These are phyloP conservation scores for Scomber colias DNA, from an alignment of 2,113 vertebrate genomes.

Conservation along the genomic window DNA sequence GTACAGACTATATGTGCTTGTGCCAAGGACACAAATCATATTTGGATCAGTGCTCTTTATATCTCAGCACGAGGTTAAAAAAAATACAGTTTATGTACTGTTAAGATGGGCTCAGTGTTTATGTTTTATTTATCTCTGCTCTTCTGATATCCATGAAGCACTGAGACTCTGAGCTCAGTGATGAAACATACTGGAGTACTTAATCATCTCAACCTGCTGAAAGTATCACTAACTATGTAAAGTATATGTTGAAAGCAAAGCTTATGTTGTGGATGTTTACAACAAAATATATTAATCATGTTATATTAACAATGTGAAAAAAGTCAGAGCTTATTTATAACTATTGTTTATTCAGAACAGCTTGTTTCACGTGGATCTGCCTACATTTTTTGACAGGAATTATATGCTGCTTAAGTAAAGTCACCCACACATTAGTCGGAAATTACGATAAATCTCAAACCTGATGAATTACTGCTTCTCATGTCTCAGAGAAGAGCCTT, in stretches of 20 bases:
- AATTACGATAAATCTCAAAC: constrained; percentile 33
- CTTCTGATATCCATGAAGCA: neutral
- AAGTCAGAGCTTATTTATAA: constrained; percentile 3
- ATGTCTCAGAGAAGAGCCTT: constrained; percentile 26
- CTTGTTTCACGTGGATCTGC: neutral
- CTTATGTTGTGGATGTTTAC: neutral
- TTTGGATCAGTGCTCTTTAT: constrained; percentile 49
- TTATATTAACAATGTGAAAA: neutral
- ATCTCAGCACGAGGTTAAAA: constrained; percentile 35
- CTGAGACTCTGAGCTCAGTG: neutral
- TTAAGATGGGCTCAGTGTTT: constrained; percentile 14
- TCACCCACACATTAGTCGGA: constrained; percentile 30
- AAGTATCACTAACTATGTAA: neutral
- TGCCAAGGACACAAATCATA: constrained; percentile 57
- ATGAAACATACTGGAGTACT: constrained; percentile 23
- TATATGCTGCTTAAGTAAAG: constrained; percentile 21
- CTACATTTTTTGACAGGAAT: too few relatives aligned
- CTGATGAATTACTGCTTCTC: constrained; percentile 44
- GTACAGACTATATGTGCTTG: constrained; percentile 14
- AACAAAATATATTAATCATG: neutral
- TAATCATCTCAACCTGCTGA: constrained; percentile 4
- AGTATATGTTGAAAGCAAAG: constrained; percentile 10
- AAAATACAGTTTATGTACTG: constrained; percentile 24
- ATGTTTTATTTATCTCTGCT: constrained; percentile 30
- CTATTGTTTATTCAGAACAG: constrained; percentile 19